Evolutionary conservation across 2,797 vertebrate species (phyloP), one percentile per base, ranked within the genome.

Genomic region (Miichthys miiuy): DNA sequence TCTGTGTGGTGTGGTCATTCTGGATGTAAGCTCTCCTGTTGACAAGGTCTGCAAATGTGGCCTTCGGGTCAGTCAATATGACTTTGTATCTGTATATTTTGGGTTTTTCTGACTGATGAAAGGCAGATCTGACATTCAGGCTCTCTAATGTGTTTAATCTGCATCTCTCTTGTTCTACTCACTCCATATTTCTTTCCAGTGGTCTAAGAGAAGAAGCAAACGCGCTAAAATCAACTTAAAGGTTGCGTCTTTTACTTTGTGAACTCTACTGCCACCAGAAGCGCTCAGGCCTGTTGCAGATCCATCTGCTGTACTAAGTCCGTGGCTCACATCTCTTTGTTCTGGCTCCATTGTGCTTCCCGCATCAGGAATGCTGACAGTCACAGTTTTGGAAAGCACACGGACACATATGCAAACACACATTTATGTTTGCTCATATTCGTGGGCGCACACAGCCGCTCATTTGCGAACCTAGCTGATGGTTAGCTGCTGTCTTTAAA

Each of bases 291-390:
- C 75, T 14, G 63, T 72, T 75, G 85, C 83, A 50, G 82, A 83
- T 89, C 66, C 21, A 70, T 88, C 65, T 87, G 81, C 50, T 69
- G 85, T n/a, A 16, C 78, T 92, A 89, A 92, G 89, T 92, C 89
- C 74, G 30, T 16, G 76, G 89, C 87, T 91, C 90, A 63, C 46
- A 54, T 13, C 77, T 87, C 91, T 92, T 95, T 95, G 94, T 95
- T 90, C 85, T 2, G 72, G 34, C 65, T 80, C 82, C 75, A 92
- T 94, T 95, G 94, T 95, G 92, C 88, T 89, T 92, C 91, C 83
- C 84, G 84, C 79, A 80, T 64, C 85, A 89, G 93, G 92, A 95
- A 94, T 95, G 94, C 95, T 95, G 94, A 95, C 88, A 38, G 71
- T 63, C 50, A 89, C 91, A 60, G 78, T 95, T 92, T 92, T 83